Percentiles rank a stretch among this genome's conserved stretches.
phyloP scores from a whole-genome alignment of 2,797 vertebrate species.

The Onychomys torridus region DNA sequence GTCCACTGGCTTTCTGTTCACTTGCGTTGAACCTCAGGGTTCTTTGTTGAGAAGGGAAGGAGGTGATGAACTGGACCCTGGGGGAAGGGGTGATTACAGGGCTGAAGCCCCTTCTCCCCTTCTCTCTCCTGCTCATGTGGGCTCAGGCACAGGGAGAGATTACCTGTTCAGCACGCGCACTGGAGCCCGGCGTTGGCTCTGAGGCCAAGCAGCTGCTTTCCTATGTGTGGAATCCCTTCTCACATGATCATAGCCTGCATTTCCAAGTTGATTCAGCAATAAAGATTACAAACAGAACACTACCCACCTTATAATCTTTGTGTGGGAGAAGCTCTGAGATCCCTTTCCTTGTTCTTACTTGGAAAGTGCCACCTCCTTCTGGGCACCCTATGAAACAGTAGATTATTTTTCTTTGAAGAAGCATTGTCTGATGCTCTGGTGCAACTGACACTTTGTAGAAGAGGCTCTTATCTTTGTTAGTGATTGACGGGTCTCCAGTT shows the following conservation, averaged over 20 bases:
- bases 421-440: neutral
- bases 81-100: neutral
- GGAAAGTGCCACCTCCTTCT: neutral
- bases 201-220: slow-evolving; percentile 61
- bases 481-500: neutral
- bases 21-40: neutral
- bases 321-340: slow-evolving; percentile 49
- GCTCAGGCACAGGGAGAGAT: slow-evolving; percentile 82
- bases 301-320: neutral
- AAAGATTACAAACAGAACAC: slow-evolving; percentile 64
- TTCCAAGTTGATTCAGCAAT: slow-evolving; percentile 67
- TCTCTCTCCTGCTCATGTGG: neutral
- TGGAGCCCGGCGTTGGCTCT: slow-evolving; percentile 81
- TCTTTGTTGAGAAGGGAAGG: slow-evolving; percentile 38
- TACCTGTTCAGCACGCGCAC: slow-evolving; percentile 81
- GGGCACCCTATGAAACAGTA: neutral
- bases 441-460: neutral
- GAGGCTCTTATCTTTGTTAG: slow-evolving; percentile 1
- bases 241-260: neutral
- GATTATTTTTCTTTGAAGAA: slow-evolving; percentile 33
- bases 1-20: neutral
- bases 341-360: slow-evolving; percentile 41
- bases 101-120: neutral
- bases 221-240: slow-evolving; percentile 34
- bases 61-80: neutral